Evolutionary conservation across 2,888 invertebrate genomes (phyloP).

Genomic region (Spilarctia lutea): DNA sequence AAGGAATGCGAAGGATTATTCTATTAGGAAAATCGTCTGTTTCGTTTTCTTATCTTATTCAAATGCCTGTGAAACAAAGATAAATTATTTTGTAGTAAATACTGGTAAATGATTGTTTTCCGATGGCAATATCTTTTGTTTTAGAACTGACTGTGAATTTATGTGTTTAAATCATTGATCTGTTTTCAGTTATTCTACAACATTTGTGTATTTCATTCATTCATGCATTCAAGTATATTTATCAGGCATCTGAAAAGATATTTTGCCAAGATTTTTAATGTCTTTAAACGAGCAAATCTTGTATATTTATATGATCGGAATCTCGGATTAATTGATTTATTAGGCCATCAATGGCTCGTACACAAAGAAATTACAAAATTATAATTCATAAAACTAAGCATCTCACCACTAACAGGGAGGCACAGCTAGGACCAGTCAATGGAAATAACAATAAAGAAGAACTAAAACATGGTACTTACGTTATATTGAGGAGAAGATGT

Average conservation of each 20-base stretch:
- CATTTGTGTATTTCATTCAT: background rate
- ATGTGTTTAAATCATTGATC: background rate
- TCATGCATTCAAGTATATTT: background rate
- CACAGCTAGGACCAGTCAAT: too few relatives aligned
- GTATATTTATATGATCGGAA: too few relatives aligned
- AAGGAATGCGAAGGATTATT: background rate
- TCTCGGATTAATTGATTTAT: too few relatives aligned
- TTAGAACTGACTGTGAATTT: background rate
- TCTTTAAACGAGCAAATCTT: too few relatives aligned
- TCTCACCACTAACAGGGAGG: too few relatives aligned
- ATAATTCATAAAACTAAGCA: too few relatives aligned
- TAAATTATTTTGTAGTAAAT: conserved; percentile 1
- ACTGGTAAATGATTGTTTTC: conserved; percentile 4
- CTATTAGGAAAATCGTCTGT: background rate
- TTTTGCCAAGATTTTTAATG: too few relatives aligned
- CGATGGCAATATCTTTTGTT: background rate
- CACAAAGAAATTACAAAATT: too few relatives aligned
- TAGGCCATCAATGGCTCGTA: too few relatives aligned
- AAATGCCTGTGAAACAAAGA: conserved; percentile 6
- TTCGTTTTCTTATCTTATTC: background rate
- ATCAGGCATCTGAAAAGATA: background rate
- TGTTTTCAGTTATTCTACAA: background rate
- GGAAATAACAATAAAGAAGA: too few relatives aligned
- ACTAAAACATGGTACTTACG: too few relatives aligned
- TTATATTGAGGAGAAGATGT: too few relatives aligned